Evolutionary conservation across 2,888 invertebrate genomes (phyloP).

Genomic region (Apocheima hispidaria): DNA sequence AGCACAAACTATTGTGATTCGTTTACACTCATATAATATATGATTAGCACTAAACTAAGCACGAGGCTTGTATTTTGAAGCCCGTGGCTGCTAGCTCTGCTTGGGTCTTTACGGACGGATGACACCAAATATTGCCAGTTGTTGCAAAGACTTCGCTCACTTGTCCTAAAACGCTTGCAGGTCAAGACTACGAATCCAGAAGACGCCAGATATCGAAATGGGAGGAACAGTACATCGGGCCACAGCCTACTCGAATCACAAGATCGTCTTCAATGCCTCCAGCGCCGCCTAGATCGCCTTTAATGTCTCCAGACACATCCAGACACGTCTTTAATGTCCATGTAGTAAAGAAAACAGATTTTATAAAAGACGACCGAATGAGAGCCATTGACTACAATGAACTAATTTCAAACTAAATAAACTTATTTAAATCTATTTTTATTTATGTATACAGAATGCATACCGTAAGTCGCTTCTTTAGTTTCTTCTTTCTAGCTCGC

Average conservation of each 20-base stretch:
- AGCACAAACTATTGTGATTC: too few species aligned
- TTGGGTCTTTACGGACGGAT: too few species aligned
- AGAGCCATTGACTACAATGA: neutral
- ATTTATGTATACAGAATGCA: too few species aligned
- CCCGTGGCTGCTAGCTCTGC: too few species aligned
- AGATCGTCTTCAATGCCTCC: neutral
- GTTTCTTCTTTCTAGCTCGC: too few species aligned
- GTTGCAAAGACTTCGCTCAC: too few species aligned
- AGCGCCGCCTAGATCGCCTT: neutral
- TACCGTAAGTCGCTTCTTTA: too few species aligned
- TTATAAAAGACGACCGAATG: neutral
- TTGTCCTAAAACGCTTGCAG: neutral
- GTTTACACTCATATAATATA: too few species aligned
- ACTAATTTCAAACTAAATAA: neutral
- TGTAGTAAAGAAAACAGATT: neutral
- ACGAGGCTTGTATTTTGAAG: too few species aligned
- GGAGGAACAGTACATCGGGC: neutral
- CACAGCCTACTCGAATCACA: neutral
- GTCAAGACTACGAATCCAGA: neutral
- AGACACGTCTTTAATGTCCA: too few species aligned
- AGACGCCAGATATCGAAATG: slow-evolving; percentile 1
- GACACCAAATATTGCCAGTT: too few species aligned
- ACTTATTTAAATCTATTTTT: neutral
- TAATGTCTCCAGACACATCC: neutral
- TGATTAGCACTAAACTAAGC: too few species aligned